Evolutionary conservation across 2,888 invertebrate genomes (phyloP).

Genomic region (Fragum fragum): DNA sequence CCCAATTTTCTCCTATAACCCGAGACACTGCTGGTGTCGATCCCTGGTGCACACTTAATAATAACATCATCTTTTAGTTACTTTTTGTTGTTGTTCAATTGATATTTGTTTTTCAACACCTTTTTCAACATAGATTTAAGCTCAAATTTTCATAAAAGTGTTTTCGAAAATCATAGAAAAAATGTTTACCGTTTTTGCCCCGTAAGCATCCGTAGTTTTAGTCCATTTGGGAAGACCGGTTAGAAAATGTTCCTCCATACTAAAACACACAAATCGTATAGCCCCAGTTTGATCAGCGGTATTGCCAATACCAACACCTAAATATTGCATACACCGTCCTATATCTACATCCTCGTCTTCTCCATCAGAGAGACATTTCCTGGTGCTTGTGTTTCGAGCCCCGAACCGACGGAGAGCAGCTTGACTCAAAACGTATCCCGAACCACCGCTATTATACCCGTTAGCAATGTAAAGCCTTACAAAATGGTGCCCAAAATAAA

Average conservation of each 20-base stretch:
- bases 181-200: slow-evolving; percentile 78
- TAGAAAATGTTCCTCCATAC: slow-evolving; percentile 76
- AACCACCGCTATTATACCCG: slow-evolving; percentile 87
- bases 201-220: slow-evolving; percentile 78
- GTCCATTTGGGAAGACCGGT: slow-evolving; percentile 83
- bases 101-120: too few species aligned
- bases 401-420: slow-evolving; percentile 92
- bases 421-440: slow-evolving; percentile 95
- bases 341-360: slow-evolving; percentile 84
- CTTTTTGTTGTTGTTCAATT: too few species aligned
- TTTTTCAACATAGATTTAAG: too few species aligned
- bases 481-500: slow-evolving; percentile 90
- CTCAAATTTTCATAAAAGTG: too few species aligned
- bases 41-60: too few species aligned
- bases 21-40: too few species aligned
- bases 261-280: slow-evolving; percentile 84
- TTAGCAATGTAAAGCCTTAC: slow-evolving; percentile 65
- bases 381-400: neutral
- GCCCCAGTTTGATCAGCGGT: slow-evolving; percentile 79
- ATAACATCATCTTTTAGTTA: too few species aligned
- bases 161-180: too few species aligned
- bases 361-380: slow-evolving; percentile 73
- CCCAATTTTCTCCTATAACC: too few species aligned
- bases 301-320: slow-evolving; percentile 80
- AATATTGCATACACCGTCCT: slow-evolving; percentile 81